Conservation (phyloP, 2,113 vertebrate genomes). For the Guaruba guarouba region DNA sequence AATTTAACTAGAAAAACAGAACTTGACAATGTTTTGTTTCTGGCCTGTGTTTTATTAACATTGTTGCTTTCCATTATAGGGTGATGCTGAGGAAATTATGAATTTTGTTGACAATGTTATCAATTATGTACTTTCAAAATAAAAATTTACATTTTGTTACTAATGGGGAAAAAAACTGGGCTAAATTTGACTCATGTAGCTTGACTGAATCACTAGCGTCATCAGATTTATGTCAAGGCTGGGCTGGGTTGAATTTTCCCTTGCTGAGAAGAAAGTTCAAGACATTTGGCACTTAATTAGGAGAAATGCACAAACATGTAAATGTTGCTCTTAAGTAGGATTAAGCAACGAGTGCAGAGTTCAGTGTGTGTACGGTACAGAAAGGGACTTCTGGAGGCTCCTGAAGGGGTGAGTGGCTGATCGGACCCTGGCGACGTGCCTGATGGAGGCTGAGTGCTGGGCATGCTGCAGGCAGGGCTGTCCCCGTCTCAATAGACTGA, state of each 20-base stretch:
- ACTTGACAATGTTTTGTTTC: constrained; percentile 53
- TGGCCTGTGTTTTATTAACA: constrained; percentile 33
- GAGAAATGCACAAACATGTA: neutral
- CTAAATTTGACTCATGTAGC: neutral
- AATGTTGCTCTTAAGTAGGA: neutral
- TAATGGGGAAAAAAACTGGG: neutral
- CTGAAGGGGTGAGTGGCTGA: neutral
- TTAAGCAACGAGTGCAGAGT: neutral
- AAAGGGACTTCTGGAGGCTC: neutral
- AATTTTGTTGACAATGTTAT: constrained; percentile 35
- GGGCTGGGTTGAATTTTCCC: neutral
- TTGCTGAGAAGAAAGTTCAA: neutral
- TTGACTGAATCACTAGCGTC: neutral
- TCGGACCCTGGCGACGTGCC: neutral
- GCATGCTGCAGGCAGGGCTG: neutral
- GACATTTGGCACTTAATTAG: constrained; percentile 29
- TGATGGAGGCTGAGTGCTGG: neutral
- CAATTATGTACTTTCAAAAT: neutral
- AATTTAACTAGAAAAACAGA: constrained; percentile 33
- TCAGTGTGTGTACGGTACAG: neutral
- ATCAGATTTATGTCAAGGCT: neutral
- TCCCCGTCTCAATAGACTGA: accelerated
- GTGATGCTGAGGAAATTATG: constrained; percentile 27
- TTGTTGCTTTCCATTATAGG: constrained; percentile 12
- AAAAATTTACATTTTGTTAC: constrained; percentile 16